phyloP scores from a whole-genome alignment of 2,113 vertebrate species.

The Ornithorhynchus anatinus region DNA sequence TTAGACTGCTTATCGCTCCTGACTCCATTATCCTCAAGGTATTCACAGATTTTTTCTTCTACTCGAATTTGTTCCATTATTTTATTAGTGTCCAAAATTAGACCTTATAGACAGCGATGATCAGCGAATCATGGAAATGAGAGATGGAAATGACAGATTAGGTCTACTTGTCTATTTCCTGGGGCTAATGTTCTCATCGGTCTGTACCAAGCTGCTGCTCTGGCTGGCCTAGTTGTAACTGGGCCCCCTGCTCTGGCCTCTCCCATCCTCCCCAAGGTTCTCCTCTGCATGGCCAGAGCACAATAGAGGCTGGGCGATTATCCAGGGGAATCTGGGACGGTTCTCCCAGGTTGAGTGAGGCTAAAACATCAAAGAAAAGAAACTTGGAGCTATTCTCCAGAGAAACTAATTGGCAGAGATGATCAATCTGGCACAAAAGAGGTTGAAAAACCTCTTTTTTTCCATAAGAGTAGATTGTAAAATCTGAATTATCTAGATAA shows the following conservation, averaged over 20 bases:
- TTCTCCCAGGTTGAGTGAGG: neutral
- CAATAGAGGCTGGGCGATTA: neutral
- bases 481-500: neutral
- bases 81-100: constrained; percentile 54
- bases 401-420: constrained; percentile 20
- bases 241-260: constrained; percentile 8
- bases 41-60: neutral
- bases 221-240: constrained; percentile 25
- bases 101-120: constrained; percentile 41
- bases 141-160: constrained; percentile 58
- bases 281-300: constrained; percentile 33
- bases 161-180: constrained; percentile 56
- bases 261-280: constrained; percentile 8
- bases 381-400: constrained; percentile 18
- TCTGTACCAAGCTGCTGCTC: constrained; percentile 8
- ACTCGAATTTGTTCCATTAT: constrained; percentile 41
- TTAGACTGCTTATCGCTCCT: constrained; percentile 22
- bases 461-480: neutral
- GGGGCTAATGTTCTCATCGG: constrained; percentile 49
- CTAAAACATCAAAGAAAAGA: neutral
- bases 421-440: constrained; percentile 1
- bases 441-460: neutral
- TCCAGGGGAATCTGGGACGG: constrained; percentile 2
- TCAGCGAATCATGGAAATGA: constrained; percentile 63
- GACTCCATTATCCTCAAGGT: constrained; percentile 26